Evolutionary conservation across 2,888 invertebrate species (phyloP).

Genomic region (Lampropteryx suffumata): DNA sequence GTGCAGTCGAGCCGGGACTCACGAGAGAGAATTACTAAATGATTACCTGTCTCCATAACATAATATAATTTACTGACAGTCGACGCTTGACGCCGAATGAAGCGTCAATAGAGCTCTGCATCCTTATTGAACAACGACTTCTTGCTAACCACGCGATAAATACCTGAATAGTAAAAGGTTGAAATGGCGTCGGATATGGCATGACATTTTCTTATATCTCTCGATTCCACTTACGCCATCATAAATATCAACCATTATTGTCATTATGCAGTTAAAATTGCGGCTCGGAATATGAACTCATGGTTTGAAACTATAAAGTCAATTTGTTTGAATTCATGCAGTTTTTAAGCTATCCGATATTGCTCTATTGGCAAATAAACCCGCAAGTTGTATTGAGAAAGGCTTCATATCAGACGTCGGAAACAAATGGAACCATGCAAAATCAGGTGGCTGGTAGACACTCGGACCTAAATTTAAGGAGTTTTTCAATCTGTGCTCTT

Average conservation of each 20-base stretch:
- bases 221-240: slow-evolving; percentile 23
- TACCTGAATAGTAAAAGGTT: slow-evolving; percentile 34
- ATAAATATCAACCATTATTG: slow-evolving; percentile 27
- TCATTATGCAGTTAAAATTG: slow-evolving; percentile 14
- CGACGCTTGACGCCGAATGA: neutral
- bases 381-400: no score
- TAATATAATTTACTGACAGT: no score
- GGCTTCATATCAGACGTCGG: no score
- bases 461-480: no score
- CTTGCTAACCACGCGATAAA: slow-evolving; percentile 31
- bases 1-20: no score
- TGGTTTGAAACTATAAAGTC: slow-evolving; percentile 12
- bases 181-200: slow-evolving; percentile 30
- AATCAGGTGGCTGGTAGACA: no score
- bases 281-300: slow-evolving; percentile 8
- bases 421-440: no score
- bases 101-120: slow-evolving; percentile 3
- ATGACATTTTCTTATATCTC: slow-evolving; percentile 32
- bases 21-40: no score
- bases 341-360: no score
- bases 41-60: neutral
- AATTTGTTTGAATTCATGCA: neutral
- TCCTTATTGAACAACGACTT: slow-evolving; percentile 21
- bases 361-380: no score
- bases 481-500: no score